phyloP scores from a whole-genome alignment of 2,113 vertebrate species.

The Taurulus bubalis region DNA sequence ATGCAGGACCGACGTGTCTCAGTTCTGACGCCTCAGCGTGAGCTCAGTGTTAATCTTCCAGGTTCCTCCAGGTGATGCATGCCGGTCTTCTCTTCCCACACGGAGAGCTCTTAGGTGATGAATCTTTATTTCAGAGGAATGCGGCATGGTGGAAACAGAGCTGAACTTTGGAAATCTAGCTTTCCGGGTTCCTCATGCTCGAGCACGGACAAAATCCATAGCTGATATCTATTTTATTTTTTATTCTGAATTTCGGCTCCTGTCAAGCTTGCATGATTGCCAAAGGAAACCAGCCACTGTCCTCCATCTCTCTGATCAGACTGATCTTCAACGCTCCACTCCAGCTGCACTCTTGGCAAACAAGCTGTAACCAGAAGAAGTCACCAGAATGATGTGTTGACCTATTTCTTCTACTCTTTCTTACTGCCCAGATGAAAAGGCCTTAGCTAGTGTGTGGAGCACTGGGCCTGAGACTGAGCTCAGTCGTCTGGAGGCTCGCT shows the following conservation, averaged over 20 bases:
- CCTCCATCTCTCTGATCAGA: slow-evolving; percentile 37
- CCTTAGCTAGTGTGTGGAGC: slow-evolving; percentile 86
- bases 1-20: not conserved
- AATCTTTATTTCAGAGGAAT: slow-evolving; percentile 35
- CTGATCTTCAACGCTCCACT: slow-evolving; percentile 39
- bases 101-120: not conserved
- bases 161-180: slow-evolving; percentile 21
- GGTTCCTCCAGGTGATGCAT: slow-evolving; percentile 32
- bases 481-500: slow-evolving; percentile 79
- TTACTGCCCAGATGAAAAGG: slow-evolving; percentile 86
- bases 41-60: slow-evolving; percentile 44
- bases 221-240: slow-evolving; percentile 11
- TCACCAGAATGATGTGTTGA: slow-evolving; percentile 69
- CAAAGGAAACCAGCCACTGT: slow-evolving; percentile 42
- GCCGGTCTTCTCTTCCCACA: slow-evolving; percentile 24
- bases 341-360: slow-evolving; percentile 47
- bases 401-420: slow-evolving; percentile 80
- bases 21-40: slow-evolving; percentile 75
- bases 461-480: slow-evolving; percentile 83
- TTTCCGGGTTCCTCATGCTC: slow-evolving; percentile 27
- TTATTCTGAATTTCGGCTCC: slow-evolving; percentile 11
- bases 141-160: slow-evolving; percentile 46
- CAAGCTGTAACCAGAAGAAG: slow-evolving; percentile 59
- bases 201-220: slow-evolving; percentile 26
- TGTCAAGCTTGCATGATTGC: slow-evolving; percentile 69